Conservation (phyloP, 2,113 vertebrate species). For the Corydoras sp. region DNA sequence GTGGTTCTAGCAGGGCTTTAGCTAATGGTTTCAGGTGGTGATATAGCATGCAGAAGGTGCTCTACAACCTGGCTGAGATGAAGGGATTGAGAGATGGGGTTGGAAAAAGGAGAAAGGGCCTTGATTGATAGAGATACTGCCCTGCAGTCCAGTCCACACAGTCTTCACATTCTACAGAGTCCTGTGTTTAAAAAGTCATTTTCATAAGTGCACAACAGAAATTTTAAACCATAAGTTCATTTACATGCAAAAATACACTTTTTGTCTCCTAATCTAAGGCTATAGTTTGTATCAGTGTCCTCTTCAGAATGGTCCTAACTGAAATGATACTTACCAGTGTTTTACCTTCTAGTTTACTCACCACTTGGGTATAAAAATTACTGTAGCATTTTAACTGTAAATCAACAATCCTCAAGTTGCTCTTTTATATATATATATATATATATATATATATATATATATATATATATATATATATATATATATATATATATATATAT, state of each 20-base stretch:
- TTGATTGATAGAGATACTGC: conserved; percentile 29
- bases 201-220: conserved; percentile 34
- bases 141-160: conserved; percentile 30
- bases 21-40: conserved; percentile 36
- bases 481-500: too few relatives aligned
- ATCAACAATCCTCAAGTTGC: background rate
- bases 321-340: too few relatives aligned
- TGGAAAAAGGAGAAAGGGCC: background rate
- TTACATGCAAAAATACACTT: conserved; percentile 14
- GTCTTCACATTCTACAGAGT: conserved; percentile 40
- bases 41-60: conserved; percentile 4
- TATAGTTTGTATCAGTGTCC: background rate
- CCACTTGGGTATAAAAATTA: too few relatives aligned
- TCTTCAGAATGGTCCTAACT: too few relatives aligned
- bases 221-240: background rate
- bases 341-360: too few relatives aligned
- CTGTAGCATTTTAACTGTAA: too few relatives aligned
- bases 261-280: background rate
- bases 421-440: too few relatives aligned
- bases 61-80: background rate
- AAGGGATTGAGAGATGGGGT: conserved; percentile 19
- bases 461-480: too few relatives aligned
- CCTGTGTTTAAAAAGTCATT: conserved; percentile 47
- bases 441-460: too few relatives aligned
- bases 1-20: conserved; percentile 30